phyloP scores from a whole-genome alignment of 2,113 vertebrate genomes.

The Megaceryle torquata region DNA sequence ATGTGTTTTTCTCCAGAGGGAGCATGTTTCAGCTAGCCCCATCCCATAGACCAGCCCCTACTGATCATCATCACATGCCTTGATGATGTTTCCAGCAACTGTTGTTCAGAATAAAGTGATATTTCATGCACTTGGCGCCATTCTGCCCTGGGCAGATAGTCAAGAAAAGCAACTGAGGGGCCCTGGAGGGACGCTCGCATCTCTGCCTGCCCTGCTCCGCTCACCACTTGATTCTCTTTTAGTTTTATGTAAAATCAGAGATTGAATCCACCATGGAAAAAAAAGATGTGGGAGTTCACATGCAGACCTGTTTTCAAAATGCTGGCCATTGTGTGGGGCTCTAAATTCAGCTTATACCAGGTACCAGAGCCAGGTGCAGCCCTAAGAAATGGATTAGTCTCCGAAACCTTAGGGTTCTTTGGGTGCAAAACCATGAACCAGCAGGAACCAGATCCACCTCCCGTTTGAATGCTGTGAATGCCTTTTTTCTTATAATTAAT shows the following conservation, averaged over 20 bases:
- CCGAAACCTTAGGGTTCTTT: neutral
- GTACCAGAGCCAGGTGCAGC: neutral
- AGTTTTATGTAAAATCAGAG: neutral
- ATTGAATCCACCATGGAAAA: neutral
- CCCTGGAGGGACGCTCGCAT: neutral
- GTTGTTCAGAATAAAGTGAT: slow-evolving; percentile 18
- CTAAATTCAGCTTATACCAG: neutral
- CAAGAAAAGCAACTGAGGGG: slow-evolving; percentile 28
- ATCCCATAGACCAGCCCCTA: neutral
- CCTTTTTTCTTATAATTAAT: neutral
- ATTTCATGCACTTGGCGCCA: neutral
- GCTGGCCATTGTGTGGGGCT: neutral
- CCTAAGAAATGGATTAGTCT: neutral
- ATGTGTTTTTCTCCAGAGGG: neutral
- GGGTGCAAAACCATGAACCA: neutral
- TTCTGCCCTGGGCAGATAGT: slow-evolving; percentile 3
- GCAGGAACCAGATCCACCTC: neutral
- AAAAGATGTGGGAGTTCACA: fast-evolving
- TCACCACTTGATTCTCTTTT: neutral
- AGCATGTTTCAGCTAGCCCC: fast-evolving
- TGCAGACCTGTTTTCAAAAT: neutral
- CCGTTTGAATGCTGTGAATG: neutral
- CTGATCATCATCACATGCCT: neutral
- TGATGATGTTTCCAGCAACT: slow-evolving; percentile 39
- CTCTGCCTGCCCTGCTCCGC: fast-evolving